A percentile compares a stretch with the other conserved stretches of the same genome.
Evolutionary conservation across 2,888 invertebrate species (phyloP).

Genomic region (Parapristionchus giblindavisi): DNA sequence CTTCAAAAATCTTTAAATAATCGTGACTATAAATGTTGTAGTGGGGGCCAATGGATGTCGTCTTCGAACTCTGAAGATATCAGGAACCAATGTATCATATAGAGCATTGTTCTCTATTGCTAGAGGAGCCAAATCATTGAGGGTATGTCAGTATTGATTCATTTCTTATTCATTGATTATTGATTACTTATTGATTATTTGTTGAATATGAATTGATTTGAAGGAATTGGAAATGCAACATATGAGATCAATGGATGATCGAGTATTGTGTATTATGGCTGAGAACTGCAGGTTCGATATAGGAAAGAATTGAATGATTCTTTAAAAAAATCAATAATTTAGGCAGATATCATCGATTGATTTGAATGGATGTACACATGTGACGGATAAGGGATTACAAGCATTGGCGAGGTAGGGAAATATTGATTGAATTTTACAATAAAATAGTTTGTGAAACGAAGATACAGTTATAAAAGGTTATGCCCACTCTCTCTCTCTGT

Average conservation of each 20-base stretch:
- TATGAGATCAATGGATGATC: conserved; percentile 67
- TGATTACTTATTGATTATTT: not conserved
- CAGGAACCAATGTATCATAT: conserved; percentile 63
- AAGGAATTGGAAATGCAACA: conserved; percentile 67
- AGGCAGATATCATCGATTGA: conserved; percentile 49
- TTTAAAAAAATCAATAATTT: not conserved
- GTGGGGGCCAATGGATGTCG: conserved; percentile 37
- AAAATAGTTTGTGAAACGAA: too few species aligned
- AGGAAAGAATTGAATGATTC: not conserved
- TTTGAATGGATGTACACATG: conserved; percentile 67
- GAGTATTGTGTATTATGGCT: conserved; percentile 64
- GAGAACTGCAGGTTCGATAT: conserved; percentile 58
- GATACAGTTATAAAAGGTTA: too few species aligned
- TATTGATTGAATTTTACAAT: too few species aligned
- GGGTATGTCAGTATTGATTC: conserved; percentile 9
- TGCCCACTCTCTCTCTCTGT: too few species aligned
- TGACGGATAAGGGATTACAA: conserved; percentile 66
- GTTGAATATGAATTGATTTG: not conserved
- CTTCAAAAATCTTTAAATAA: too few species aligned
- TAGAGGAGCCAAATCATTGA: conserved; percentile 56
- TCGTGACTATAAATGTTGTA: too few species aligned
- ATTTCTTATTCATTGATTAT: not conserved
- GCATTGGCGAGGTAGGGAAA: conserved; percentile 59
- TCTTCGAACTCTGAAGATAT: conserved; percentile 60
- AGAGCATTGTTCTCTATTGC: conserved; percentile 67